Base-by-base conservation (phyloP, 2,797 vertebrate species). In the Ctenochaetus hawaiiensis region DNA sequence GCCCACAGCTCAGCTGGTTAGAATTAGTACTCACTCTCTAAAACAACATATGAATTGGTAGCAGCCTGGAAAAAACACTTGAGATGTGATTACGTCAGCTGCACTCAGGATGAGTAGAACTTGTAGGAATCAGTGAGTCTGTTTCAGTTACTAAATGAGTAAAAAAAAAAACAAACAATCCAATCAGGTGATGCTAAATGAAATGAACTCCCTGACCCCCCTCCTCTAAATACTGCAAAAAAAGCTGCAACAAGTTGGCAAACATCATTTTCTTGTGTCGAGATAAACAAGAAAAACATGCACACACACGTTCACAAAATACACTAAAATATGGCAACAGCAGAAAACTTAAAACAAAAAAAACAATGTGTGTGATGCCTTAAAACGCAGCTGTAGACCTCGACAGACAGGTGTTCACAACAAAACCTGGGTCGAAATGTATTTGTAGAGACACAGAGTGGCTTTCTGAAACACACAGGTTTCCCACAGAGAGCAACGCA, bases 301-400 rank as follows among this genome's bases (percentile, higher is more conserved):
- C 87, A 75, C 62, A 66, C 72, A 72, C 59, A 80, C 45, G 2
- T 14, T 22, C 23, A 45, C 47, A 62, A 63, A 69, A 70, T 52
- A 39, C 59, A 74, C 54, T 16, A 23, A 65, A 2, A 1, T 52
- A 41, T 57, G 61, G 48, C 57, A 68, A 80, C 59, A 82, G 75
- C 75, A 68, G 56, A 57, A 71, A 81, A 71, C 44, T 34, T 53
- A 30, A 30, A 30, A 30, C 26, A 30, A 30, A 30, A 65, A 64
- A 74, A 56, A 4, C 14, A 63, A 64, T 49, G 56, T 79, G 82
- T 85, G 87, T 87, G 81, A 82, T 84, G 88, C 74, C 58, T 82
- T 73, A 59, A 6, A 70, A 68, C 17, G 53, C 67, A 83, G 75
- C 68, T 75, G 34, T 64, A 71, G 64, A 64, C 48, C 77, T 67